Percentiles rank a stretch among this genome's conserved stretches.
phyloP scores from a whole-genome alignment of 2,113 vertebrate genomes.

The Pundamilia nyererei region DNA sequence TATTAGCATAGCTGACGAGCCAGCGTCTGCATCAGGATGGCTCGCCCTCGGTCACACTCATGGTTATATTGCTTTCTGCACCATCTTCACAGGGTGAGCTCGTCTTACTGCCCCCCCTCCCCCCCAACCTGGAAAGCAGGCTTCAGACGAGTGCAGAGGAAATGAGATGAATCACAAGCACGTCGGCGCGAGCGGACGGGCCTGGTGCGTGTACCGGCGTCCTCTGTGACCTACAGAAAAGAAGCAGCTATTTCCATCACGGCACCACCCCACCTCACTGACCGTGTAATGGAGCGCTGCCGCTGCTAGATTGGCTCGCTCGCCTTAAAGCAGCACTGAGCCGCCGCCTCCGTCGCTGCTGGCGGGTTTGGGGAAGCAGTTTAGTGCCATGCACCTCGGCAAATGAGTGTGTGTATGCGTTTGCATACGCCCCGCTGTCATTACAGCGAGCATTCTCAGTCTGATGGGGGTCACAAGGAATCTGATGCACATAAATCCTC shows the following conservation, averaged over 20 bases:
- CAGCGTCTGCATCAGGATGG: background rate
- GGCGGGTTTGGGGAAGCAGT: background rate
- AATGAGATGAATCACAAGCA: constrained; percentile 32
- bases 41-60: constrained; percentile 1
- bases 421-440: constrained; percentile 23
- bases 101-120: background rate
- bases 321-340: constrained; percentile 43
- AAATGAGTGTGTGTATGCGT: background rate
- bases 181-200: background rate
- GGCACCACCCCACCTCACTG: constrained; percentile 47
- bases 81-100: background rate
- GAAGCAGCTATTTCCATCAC: constrained; percentile 53
- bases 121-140: background rate
- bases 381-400: background rate
- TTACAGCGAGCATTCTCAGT: background rate
- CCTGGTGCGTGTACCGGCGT: background rate
- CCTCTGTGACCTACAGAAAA: constrained; percentile 53
- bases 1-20: constrained; percentile 34
- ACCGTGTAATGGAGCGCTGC: constrained; percentile 59
- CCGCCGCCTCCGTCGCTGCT: background rate
- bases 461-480: constrained; percentile 26
- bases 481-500: background rate
- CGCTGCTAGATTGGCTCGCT: constrained; percentile 37
- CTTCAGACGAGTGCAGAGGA: constrained; percentile 3
- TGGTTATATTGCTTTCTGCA: background rate